Base-by-base conservation (phyloP, 2,113 vertebrate genomes). In the Syngnathoides biaculeatus region DNA sequence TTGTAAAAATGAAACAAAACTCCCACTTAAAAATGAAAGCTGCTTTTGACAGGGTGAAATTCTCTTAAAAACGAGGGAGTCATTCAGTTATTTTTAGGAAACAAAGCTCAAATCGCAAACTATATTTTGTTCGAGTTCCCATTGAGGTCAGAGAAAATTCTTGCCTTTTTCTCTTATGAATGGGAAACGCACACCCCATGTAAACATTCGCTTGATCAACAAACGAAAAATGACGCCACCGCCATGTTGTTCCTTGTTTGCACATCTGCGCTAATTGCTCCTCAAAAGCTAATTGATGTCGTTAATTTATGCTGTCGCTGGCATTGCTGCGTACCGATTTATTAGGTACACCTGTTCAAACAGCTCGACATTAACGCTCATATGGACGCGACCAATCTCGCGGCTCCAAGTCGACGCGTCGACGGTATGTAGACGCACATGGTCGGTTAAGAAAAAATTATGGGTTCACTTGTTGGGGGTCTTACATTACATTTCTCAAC, bases 201-300 rank as follows among this genome's bases (percentile, higher is more conserved):
- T 17, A 65, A 55, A 64, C 10, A 67, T 11, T 45, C 20, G 5
- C 42, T 24, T 20, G 1, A 61, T n/a, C 50, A 8, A 71, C 40
- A 19, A 35, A 58, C 14, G 0, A 15, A 22, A 11, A 22, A 52
- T 14, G 17, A 26, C 19, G 19, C 9, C 7, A 61, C 69, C 45
- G 48, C 38, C 66, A 71, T 65, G 17, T 2, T 26, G 68, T 61
- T 79, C 43, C 27, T 68, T 59, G 67, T 71, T 73, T 72, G 35
- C 68, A 80, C 71, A 72, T 75, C 62, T 62, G 67, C 60, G 70
- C 64, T 82, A 84, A 88, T 78, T 81, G 73, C 68, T 69, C 58
- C 61, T 73, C 64, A 65, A 72, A 30, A 82, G 64, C 69, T 71
- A 68, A 87, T 65, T 71, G 38, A 78, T 60, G 63, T 67, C 59